phyloP scores from a whole-genome alignment of 2,113 vertebrate genomes.

The Triplophysa dalaica region DNA sequence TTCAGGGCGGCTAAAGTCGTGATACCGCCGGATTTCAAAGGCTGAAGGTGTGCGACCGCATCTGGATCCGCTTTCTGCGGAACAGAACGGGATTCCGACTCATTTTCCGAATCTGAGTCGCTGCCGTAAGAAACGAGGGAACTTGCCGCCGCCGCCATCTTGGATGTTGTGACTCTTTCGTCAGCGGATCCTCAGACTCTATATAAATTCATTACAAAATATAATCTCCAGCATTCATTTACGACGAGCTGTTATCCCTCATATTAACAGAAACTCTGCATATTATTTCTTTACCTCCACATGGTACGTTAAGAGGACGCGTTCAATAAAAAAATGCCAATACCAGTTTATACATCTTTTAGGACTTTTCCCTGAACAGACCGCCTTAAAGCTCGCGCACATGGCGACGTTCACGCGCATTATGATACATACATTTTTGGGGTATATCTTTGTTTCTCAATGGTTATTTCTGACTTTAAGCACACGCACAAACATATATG shows the following conservation, averaged over 20 bases:
- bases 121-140: constrained; percentile 87
- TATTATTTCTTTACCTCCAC: not conserved
- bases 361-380: constrained; percentile 30
- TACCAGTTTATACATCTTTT: constrained; percentile 25
- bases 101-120: constrained; percentile 86
- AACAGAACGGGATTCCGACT: constrained; percentile 65
- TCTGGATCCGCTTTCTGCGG: constrained; percentile 68
- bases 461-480: not conserved
- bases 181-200: constrained; percentile 53
- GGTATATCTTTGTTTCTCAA: no score
- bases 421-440: not conserved
- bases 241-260: not conserved
- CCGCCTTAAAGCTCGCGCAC: no score
- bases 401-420: not conserved
- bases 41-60: constrained; percentile 78
- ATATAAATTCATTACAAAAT: not conserved
- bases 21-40: constrained; percentile 56
- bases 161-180: constrained; percentile 72
- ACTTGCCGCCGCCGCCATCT: constrained; percentile 83
- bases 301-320: not conserved
- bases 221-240: not conserved
- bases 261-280: not conserved
- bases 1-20: constrained; percentile 76
- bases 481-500: not conserved
- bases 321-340: not conserved